Conservation (phyloP, 2,797 vertebrate genomes). For the Pseudomugil gertrudae region DNA sequence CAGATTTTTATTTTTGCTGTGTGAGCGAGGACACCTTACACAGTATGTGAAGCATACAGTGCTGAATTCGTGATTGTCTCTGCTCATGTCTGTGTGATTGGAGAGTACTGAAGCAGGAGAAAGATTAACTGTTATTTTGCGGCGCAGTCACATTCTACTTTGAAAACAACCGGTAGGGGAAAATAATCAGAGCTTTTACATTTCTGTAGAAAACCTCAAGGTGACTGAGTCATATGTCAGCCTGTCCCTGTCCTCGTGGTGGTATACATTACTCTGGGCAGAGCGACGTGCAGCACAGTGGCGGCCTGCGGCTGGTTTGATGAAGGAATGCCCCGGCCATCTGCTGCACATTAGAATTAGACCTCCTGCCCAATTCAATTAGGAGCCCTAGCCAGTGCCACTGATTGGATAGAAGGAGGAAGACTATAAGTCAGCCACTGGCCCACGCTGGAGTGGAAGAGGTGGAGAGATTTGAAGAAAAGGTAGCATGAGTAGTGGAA, state of each 20-base stretch:
- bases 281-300: constrained; percentile 48
- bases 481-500: not conserved
- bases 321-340: constrained; percentile 77
- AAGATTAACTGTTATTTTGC: constrained; percentile 1
- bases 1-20: not conserved
- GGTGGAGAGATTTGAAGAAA: not conserved
- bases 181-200: not conserved
- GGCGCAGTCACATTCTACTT: constrained; percentile 8
- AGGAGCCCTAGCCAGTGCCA: constrained; percentile 73
- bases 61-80: not conserved
- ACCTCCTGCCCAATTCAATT: constrained; percentile 84
- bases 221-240: constrained; percentile 43
- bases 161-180: not conserved
- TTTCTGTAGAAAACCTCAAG: constrained; percentile 46
- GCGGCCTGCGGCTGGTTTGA: constrained; percentile 57
- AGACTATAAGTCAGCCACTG: constrained; percentile 44
- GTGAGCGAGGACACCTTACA: constrained; percentile 3
- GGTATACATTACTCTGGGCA: constrained; percentile 61
- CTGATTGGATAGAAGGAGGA: constrained; percentile 72
- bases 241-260: constrained; percentile 25
- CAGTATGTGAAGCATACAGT: constrained; percentile 20
- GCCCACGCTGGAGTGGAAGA: constrained; percentile 25
- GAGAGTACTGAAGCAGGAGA: not conserved
- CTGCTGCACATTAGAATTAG: constrained; percentile 85
- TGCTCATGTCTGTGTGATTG: not conserved